These are phyloP conservation scores for Autographa gamma DNA, from an alignment of 2,888 invertebrate species.

Conservation along the genomic window DNA sequence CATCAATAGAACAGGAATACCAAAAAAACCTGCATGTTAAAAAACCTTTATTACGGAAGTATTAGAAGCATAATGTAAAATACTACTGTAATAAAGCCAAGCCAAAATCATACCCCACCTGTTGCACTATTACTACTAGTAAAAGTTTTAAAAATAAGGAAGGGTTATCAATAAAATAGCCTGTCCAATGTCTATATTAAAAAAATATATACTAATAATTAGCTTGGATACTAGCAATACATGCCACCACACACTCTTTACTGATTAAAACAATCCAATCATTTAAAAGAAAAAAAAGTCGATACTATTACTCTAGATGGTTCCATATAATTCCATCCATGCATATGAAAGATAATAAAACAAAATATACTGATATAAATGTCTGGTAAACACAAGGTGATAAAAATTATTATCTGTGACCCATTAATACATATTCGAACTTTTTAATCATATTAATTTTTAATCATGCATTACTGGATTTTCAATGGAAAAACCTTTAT, in stretches of 20 bases:
- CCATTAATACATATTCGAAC: constrained; percentile 51
- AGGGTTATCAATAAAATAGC: background rate
- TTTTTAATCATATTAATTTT: constrained; percentile 34
- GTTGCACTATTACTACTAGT: background rate
- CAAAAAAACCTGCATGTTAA: too few species aligned
- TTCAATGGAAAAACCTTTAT: background rate
- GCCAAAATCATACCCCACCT: background rate
- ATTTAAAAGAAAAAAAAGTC: constrained; percentile 8
- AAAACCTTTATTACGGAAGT: background rate
- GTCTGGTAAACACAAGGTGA: constrained; percentile 34
- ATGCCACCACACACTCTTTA: constrained; percentile 12
- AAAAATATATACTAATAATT: background rate
- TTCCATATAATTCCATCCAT: constrained; percentile 24
- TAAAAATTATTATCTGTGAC: constrained; percentile 56
- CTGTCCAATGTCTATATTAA: background rate
- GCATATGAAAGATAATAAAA: constrained; percentile 7
- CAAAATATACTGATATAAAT: constrained; percentile 19
- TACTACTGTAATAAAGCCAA: too few species aligned
- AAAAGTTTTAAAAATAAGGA: background rate
- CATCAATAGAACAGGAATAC: too few species aligned
- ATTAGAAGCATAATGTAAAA: background rate
- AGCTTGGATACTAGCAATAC: background rate
- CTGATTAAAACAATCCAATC: constrained; percentile 13
- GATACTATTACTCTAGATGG: constrained; percentile 35
- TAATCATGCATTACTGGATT: constrained; percentile 6